Conservation (phyloP, 2,797 vertebrate genomes). For the Acanthornis magna region DNA sequence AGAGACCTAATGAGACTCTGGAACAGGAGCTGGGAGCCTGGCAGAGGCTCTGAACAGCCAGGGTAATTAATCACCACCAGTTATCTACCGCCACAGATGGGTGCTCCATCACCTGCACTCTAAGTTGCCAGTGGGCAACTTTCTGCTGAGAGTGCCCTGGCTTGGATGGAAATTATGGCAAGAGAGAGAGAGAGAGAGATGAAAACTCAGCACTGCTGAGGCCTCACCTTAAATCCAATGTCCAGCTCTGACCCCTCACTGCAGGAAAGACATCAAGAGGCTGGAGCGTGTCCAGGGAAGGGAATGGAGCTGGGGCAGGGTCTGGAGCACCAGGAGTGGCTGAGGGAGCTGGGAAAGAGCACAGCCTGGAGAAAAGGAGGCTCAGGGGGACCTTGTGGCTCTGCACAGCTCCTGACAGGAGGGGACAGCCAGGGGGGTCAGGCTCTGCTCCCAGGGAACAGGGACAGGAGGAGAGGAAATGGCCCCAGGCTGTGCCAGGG, state of each 20-base stretch:
- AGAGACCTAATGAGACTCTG: neutral
- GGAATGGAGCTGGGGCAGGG: neutral
- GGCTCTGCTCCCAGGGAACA: neutral
- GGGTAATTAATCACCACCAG: slow-evolving; percentile 13
- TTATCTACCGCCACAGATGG: neutral
- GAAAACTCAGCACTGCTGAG: neutral
- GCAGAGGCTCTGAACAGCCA: neutral
- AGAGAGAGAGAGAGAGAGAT: neutral
- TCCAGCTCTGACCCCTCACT: neutral
- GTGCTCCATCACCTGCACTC: slow-evolving; percentile 1
- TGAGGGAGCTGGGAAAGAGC: neutral
- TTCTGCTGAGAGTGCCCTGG: neutral
- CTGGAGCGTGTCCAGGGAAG: rapidly evolving
- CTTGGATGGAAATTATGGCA: neutral
- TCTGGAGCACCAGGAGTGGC: rapidly evolving
- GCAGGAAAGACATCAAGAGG: rapidly evolving
- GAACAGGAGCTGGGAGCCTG: neutral
- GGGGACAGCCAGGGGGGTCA: rapidly evolving
- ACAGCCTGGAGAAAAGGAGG: neutral
- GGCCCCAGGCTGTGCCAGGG: neutral
- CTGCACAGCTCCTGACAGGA: neutral
- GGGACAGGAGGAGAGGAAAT: neutral
- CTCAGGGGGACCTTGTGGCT: neutral
- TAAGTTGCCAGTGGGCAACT: neutral
- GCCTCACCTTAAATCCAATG: rapidly evolving